These are phyloP conservation scores for Berghia stephanieae DNA, from an alignment of 1,140 invertebrate species.

Conservation along the genomic window DNA sequence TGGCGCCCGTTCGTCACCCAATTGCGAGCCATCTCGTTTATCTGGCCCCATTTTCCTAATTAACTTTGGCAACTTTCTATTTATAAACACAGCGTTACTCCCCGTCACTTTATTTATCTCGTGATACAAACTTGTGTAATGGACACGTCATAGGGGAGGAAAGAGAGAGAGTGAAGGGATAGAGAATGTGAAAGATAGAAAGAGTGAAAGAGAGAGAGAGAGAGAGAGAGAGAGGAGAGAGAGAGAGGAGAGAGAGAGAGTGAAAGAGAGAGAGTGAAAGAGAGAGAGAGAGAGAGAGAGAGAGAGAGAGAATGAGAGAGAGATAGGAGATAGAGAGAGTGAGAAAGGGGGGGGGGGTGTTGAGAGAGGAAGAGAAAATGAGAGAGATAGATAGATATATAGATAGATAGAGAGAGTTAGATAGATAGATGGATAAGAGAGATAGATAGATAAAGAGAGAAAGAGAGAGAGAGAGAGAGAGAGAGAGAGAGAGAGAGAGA, in stretches of 20 bases:
- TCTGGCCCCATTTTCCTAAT: too few relatives aligned
- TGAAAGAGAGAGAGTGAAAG: not conserved
- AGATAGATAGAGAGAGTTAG: conserved; percentile 1
- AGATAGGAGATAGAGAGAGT: not conserved
- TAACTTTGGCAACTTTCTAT: too few relatives aligned
- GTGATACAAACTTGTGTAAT: too few relatives aligned
- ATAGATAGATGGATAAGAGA: too few relatives aligned
- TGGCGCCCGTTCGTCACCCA: too few relatives aligned
- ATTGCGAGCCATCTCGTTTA: too few relatives aligned
- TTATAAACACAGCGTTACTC: too few relatives aligned
- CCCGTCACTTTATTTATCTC: too few relatives aligned
- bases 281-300: conserved; percentile 14
- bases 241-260: not conserved
- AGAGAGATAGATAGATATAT: not conserved
- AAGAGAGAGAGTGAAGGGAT: too few relatives aligned
- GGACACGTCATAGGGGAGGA: too few relatives aligned
- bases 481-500: not conserved
- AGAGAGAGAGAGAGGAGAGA: not conserved
- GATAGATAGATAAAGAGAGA: not conserved
- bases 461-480: not conserved
- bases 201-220: not conserved
- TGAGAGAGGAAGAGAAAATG: not conserved
- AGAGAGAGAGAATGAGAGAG: not conserved
- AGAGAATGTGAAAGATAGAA: too few relatives aligned
- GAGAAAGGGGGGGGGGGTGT: not conserved